Conservation (phyloP, 2,888 invertebrate species). For the Pseudanteris insignis region DNA sequence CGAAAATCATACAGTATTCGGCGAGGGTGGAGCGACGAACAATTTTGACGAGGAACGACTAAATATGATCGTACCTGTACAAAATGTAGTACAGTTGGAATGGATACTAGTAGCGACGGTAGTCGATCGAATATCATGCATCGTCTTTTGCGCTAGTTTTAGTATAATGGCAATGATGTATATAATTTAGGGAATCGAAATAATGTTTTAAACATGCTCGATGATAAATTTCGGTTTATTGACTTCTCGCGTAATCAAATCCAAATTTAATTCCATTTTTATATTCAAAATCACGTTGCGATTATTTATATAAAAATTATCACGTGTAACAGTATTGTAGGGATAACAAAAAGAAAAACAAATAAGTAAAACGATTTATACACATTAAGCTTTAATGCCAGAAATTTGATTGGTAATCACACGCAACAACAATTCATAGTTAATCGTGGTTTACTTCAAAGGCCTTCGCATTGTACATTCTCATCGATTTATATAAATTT, state of each 20-base stretch:
- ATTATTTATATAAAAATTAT: neutral
- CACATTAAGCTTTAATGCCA: too few species aligned
- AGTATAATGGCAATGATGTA: slow-evolving; percentile 68
- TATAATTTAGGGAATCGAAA: slow-evolving; percentile 50
- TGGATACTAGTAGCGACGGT: slow-evolving; percentile 74
- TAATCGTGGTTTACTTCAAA: neutral
- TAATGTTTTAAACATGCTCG: neutral
- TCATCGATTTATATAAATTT: slow-evolving; percentile 31
- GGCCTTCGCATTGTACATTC: slow-evolving; percentile 37
- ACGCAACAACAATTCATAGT: neutral
- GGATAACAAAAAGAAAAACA: too few species aligned
- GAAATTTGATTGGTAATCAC: slow-evolving; percentile 11
- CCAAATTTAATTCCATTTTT: slow-evolving; percentile 16
- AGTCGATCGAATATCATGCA: slow-evolving; percentile 72
- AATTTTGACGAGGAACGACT: slow-evolving; percentile 53
- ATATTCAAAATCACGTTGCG: slow-evolving; percentile 2
- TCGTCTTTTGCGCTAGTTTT: slow-evolving; percentile 70
- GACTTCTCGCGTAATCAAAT: slow-evolving; percentile 13
- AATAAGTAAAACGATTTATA: too few species aligned
- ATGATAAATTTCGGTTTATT: slow-evolving; percentile 7
- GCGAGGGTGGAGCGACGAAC: slow-evolving; percentile 48
- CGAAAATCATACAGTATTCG: slow-evolving; percentile 49
- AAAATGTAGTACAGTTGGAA: slow-evolving; percentile 68
- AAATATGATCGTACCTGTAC: slow-evolving; percentile 50
- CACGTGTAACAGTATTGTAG: too few species aligned